Evolutionary conservation across 2,113 vertebrate species (phyloP), one percentile per base, ranked within the genome.

Genomic region (Anolis carolinensis): DNA sequence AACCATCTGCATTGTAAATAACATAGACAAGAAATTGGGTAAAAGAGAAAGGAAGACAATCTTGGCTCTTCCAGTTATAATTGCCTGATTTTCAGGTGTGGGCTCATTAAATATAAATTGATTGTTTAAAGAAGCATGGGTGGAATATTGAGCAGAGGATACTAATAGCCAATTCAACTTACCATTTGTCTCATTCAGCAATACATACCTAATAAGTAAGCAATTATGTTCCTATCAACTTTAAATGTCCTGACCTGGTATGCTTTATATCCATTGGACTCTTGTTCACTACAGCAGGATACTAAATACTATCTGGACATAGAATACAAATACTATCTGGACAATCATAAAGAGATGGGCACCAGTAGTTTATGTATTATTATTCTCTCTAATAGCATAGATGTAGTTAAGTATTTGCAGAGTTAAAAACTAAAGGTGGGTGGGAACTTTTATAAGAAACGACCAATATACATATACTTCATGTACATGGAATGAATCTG

Each of bases 131-230:
- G 23, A 27, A 79, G 21, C 5, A 27, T 5, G 30, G 81, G 14
- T 72, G 2, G 30, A 30, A 21, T 84, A 48, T 23, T 0, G 34
- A 83, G 25, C 0, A 81, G 7, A 36, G 21, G 5, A 8, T 1
- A 1, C 34, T 27, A 68, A 48, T 23, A 78, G 16, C 21, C 14
- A 68, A 3, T 21, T n/a, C 20, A 82, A 67, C 1, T 2, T 55
- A 2, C 2, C 65, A 5, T 71, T 91, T 32, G 48, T 71, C 8
- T 74, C 0, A 7, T 80, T 88, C 78, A 88, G 32, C 90, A 82
- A 21, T 36, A 7, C 48, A 9, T 39, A 0, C 44, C 78, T 2
- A n/a, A 52, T 71, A 80, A 77, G 11, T 1, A 79, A 89, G 84
- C 8, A 72, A 89, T 82, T 71, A 5, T 76, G 48, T 82, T 67